These are phyloP conservation scores for Spinus olivaceus DNA, from an alignment of 2,797 vertebrate genomes.

Conservation along the genomic window DNA sequence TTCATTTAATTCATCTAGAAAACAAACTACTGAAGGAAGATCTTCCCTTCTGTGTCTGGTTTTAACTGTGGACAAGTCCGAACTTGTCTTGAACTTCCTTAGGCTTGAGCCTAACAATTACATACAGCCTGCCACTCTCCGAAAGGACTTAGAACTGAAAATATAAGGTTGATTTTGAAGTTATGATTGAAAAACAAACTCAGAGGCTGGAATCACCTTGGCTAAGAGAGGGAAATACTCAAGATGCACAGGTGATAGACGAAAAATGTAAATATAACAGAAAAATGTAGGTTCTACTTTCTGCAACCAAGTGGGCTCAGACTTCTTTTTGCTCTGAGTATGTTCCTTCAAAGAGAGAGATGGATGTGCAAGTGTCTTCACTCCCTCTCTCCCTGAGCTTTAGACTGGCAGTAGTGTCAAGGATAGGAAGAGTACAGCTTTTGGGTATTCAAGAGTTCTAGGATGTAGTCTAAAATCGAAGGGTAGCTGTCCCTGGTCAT, in stretches of 20 bases:
- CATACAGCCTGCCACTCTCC: background rate
- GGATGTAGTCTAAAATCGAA: background rate
- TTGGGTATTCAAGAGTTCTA: background rate
- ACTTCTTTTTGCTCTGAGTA: background rate
- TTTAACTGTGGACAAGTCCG: background rate
- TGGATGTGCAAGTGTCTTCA: background rate
- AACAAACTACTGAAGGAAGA: background rate
- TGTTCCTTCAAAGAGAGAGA: background rate
- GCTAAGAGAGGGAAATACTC: background rate
- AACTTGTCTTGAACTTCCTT: background rate
- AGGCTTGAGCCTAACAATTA: background rate
- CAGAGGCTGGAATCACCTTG: background rate
- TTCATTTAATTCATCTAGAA: background rate
- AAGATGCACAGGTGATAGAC: background rate
- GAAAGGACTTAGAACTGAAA: background rate
- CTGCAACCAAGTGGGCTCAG: background rate
- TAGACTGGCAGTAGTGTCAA: background rate
- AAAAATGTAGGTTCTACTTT: background rate
- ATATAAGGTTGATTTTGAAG: background rate
- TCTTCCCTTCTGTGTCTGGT: background rate
- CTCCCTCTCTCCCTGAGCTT: background rate
- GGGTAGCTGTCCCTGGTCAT: background rate
- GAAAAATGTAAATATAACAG: background rate
- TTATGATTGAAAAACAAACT: background rate
- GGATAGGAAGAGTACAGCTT: background rate